Evolutionary conservation across 2,797 vertebrate genomes (phyloP).

Genomic region (Garrulus glandarius): DNA sequence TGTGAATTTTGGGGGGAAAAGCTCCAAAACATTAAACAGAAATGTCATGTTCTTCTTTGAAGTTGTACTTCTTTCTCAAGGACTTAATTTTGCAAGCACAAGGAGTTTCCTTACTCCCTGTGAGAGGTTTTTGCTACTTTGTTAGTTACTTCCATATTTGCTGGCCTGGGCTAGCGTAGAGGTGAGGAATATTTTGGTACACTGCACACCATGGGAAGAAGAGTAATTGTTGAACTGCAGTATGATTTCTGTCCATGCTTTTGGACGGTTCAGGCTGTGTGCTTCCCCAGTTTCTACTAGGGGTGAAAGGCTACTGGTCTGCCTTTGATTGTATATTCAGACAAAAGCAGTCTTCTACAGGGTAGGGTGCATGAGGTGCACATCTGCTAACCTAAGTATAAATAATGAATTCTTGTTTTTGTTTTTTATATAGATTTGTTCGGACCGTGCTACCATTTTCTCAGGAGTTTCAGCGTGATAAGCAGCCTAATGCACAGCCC

Average conservation of each 20-base stretch:
- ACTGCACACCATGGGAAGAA: background rate
- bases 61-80: background rate
- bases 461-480: slow-evolving; percentile 98
- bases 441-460: slow-evolving; percentile 95
- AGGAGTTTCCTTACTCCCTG: background rate
- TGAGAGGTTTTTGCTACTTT: background rate
- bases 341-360: background rate
- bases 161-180: background rate
- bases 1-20: background rate
- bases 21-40: background rate
- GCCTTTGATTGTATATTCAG: background rate
- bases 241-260: background rate
- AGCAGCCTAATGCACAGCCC: slow-evolving; percentile 94
- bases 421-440: slow-evolving; percentile 84
- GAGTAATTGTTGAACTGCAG: background rate
- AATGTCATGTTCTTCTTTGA: background rate
- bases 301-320: background rate
- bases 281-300: background rate
- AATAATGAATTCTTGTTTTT: background rate
- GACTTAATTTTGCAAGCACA: background rate
- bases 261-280: background rate
- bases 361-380: background rate
- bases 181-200: background rate
- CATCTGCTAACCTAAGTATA: background rate
- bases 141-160: background rate